Evolutionary conservation across 1,140 invertebrate species (phyloP).

Genomic region (Theocolax elegans): DNA sequence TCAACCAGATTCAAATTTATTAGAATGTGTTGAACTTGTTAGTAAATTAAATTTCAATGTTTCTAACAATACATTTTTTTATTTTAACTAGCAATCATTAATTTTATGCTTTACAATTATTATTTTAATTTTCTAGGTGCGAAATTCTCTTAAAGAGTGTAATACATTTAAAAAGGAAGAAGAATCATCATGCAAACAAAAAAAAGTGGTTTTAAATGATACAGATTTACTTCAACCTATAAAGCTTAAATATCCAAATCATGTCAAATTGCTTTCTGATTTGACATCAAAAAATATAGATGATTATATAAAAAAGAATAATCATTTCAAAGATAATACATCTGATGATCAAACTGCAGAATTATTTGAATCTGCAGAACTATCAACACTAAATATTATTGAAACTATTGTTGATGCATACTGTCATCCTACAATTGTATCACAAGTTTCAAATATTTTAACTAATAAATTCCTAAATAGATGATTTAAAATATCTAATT

Average conservation of each 20-base stretch:
- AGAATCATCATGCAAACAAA: constrained; percentile 35
- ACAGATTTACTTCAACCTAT: constrained; percentile 37
- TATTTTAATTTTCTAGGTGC: constrained; percentile 50
- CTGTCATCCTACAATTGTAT: constrained; percentile 58
- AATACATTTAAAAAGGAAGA: constrained; percentile 26
- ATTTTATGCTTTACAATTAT: no score
- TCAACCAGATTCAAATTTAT: constrained; percentile 43
- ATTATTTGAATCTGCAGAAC: no score
- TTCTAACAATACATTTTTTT: no score
- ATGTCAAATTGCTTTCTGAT: constrained; percentile 46
- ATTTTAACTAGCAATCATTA: constrained; percentile 2
- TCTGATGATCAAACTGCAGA: no score
- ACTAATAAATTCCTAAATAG: not conserved
- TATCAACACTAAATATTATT: constrained; percentile 38
- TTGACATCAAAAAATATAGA: constrained; percentile 49
- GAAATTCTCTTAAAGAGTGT: constrained; percentile 50
- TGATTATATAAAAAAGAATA: constrained; percentile 47
- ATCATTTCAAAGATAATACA: constrained; percentile 44
- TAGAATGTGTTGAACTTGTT: constrained; percentile 56
- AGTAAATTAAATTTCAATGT: constrained; percentile 35
- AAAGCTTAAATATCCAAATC: constrained; percentile 51
- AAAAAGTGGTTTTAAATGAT: constrained; percentile 13
- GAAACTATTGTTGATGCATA: constrained; percentile 58
- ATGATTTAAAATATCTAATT: no score
- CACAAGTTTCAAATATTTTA: constrained; percentile 44